These are phyloP conservation scores for Pyrrhia umbra DNA, from an alignment of 2,888 invertebrate species.

Conservation along the genomic window DNA sequence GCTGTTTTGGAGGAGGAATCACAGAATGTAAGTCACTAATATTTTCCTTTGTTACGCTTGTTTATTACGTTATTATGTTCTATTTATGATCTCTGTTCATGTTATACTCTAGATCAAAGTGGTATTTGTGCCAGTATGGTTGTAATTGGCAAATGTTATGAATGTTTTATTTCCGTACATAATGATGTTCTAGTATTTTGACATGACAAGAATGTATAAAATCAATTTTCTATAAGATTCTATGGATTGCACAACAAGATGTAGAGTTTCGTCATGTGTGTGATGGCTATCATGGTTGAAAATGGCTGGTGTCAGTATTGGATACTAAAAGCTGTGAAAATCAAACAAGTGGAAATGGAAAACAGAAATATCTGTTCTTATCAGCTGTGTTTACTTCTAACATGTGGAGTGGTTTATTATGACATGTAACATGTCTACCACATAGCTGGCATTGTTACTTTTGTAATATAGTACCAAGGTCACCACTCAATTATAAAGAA, in stretches of 20 bases:
- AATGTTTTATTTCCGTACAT: conserved; percentile 57
- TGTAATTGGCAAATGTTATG: background rate
- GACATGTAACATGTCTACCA: conserved; percentile 43
- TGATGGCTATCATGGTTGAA: conserved; percentile 17
- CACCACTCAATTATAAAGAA: conserved; percentile 1
- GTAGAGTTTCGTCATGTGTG: conserved; percentile 71
- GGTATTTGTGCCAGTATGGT: conserved; percentile 7
- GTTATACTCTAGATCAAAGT: conserved; percentile 18
- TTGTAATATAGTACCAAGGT: conserved; percentile 20
- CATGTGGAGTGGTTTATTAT: conserved; percentile 58
- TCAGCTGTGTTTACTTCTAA: conserved; percentile 62
- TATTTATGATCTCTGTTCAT: conserved; percentile 46
- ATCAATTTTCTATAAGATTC: conserved; percentile 60
- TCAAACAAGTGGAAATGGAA: conserved; percentile 24
- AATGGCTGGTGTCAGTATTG: conserved; percentile 5
- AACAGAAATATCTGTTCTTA: conserved; percentile 35
- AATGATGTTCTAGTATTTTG: conserved; percentile 56
- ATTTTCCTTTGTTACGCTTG: conserved; percentile 73
- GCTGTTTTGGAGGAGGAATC: conserved; percentile 91
- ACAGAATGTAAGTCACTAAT: conserved; percentile 87
- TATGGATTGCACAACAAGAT: conserved; percentile 81
- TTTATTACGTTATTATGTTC: conserved; percentile 58
- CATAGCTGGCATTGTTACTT: conserved; percentile 19
- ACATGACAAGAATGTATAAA: conserved; percentile 51
- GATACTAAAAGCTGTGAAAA: conserved; percentile 9